These are phyloP conservation scores for Garrulus glandarius DNA, from an alignment of 2,797 vertebrate genomes.

Conservation along the genomic window DNA sequence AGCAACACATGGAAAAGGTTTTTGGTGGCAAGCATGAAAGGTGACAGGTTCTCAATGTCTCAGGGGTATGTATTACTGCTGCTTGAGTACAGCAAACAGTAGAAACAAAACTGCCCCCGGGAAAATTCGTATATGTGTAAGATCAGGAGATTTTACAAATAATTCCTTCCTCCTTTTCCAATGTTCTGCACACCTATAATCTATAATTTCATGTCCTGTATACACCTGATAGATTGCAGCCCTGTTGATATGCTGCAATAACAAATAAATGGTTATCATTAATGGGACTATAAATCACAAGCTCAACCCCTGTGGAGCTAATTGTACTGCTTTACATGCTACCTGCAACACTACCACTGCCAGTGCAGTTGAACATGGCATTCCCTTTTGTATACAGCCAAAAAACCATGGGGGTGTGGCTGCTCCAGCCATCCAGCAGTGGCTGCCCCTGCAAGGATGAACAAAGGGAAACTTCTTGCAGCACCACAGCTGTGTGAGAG, in stretches of 20 bases:
- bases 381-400: not conserved
- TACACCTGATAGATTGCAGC: not conserved
- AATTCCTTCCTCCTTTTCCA: not conserved
- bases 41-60: not conserved
- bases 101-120: not conserved
- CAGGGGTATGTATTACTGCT: not conserved
- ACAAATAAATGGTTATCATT: not conserved
- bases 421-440: not conserved
- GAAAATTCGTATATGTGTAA: not conserved
- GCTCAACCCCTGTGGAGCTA: not conserved
- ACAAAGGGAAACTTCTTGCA: not conserved
- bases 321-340: not conserved
- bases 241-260: not conserved
- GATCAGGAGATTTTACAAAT: not conserved
- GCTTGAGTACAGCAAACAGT: not conserved
- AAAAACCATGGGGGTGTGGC: fast-evolving
- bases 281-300: not conserved
- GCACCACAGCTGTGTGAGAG: not conserved
- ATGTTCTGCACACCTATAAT: not conserved
- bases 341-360: not conserved
- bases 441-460: not conserved
- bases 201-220: not conserved
- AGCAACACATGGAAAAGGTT: not conserved
- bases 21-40: not conserved
- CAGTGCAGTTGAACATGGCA: not conserved